These are phyloP conservation scores for Holacanthus passer DNA, from an alignment of 2,113 vertebrate species.

Conservation along the genomic window DNA sequence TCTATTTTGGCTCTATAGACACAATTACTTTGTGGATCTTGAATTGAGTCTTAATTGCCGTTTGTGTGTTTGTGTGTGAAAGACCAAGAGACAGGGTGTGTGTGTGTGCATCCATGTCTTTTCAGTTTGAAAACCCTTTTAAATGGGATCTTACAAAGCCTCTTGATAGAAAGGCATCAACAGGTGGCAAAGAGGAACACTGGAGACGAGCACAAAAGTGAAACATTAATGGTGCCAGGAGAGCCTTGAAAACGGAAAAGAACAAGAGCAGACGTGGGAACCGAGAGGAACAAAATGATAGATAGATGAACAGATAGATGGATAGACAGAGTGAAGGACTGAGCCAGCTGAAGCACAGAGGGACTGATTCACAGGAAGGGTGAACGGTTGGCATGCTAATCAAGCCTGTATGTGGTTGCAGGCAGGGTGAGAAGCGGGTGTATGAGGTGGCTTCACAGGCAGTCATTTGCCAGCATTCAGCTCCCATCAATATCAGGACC, in stretches of 20 bases:
- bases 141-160: conserved; percentile 33
- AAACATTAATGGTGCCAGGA: conserved; percentile 36
- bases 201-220: conserved; percentile 49
- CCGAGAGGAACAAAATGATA: conserved; percentile 32
- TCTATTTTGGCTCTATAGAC: background rate
- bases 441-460: conserved; percentile 71
- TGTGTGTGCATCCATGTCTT: conserved; percentile 23
- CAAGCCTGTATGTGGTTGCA: conserved; percentile 69
- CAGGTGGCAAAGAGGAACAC: conserved; percentile 71
- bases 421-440: conserved; percentile 71
- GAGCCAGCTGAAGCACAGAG: conserved; percentile 71
- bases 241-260: conserved; percentile 19
- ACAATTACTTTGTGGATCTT: conserved; percentile 13
- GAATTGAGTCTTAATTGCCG: conserved; percentile 7
- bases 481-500: conserved; percentile 87
- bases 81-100: conserved; percentile 25
- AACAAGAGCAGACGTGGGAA: conserved; percentile 48
- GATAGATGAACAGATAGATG: conserved; percentile 7
- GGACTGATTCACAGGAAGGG: conserved; percentile 65
- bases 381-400: conserved; percentile 82
- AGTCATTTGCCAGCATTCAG: conserved; percentile 83
- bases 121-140: conserved; percentile 40
- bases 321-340: conserved; percentile 49
- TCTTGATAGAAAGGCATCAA: conserved; percentile 56
- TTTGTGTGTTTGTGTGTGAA: conserved; percentile 27